Base-by-base conservation (phyloP, 2,113 vertebrate genomes). In the Illadopsis cleaveri region DNA sequence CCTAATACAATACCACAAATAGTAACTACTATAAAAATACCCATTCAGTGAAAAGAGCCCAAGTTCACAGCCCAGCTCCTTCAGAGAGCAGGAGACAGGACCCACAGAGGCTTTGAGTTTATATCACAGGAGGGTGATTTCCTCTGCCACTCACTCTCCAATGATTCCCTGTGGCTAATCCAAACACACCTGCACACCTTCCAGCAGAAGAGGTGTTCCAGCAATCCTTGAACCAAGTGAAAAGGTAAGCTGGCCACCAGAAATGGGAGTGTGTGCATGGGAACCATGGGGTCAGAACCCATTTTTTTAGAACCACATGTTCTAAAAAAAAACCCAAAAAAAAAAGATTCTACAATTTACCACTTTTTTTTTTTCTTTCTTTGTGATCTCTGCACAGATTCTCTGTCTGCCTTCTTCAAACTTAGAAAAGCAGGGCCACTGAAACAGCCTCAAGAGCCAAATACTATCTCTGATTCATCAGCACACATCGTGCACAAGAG, bases 361-460 rank as follows among this genome's bases (percentile, higher is more conserved):
- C 33, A 20, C 5, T 23, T 33, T 30, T 44, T 42, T 31, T 31
- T 56, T 44, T 42, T 31, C 27, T 56, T 23, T 31, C 9, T 45
- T 9, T 17, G 15, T 22, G 27, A 54, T 80, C 48, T 38, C 40
- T 73, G 42, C 45, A 69, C 19, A 73, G 33, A 68, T 66, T 40
- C 30, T 79, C 22, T 66, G 66, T 42, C 21, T 72, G 42, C 27
- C 17, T 80, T 73, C 22, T 12, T 20, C 27, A 69, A 40, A 42
- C 48, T 66, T 50, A 28, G 90, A 87, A 88, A 86, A 91, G 45
- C 35, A 47, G 14, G 23, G 80, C 53, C 45, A 54, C 81, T 22
- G 86, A 51, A 89, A 79, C 81, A 90, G 62, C 54, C 60, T 47
- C 56, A 35, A 82, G 79, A 96, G 71, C 62, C 87, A 90, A 80